These are phyloP conservation scores for Mormoops blainvillei DNA, from an alignment of 2,113 vertebrate species.

Conservation along the genomic window DNA sequence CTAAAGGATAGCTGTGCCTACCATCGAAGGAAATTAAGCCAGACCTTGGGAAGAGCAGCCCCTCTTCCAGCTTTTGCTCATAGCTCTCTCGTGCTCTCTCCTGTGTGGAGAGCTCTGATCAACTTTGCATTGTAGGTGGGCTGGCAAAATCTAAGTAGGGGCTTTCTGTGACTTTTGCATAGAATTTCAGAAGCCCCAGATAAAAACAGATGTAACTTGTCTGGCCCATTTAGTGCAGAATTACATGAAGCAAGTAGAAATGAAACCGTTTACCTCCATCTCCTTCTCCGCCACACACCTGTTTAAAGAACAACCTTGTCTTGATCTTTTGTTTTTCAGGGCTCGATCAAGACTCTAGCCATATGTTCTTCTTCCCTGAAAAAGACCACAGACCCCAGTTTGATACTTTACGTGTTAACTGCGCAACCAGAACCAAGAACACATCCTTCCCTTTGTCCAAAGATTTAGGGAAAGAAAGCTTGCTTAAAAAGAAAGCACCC, in stretches of 20 bases:
- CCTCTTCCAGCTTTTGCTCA: background rate
- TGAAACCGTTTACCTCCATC: background rate
- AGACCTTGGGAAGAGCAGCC: background rate
- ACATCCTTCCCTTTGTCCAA: slow-evolving; percentile 12
- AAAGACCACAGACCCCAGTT: background rate
- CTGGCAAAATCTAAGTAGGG: background rate
- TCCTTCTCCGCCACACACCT: background rate
- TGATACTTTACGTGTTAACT: background rate
- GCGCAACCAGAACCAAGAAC: background rate
- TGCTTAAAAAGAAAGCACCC: background rate
- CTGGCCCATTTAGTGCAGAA: background rate
- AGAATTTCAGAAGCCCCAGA: background rate
- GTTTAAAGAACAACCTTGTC: background rate
- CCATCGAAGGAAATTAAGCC: background rate
- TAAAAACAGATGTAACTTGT: background rate
- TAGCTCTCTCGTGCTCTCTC: background rate
- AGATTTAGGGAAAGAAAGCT: background rate
- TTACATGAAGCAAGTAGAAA: background rate
- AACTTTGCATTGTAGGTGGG: background rate
- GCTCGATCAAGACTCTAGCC: background rate
- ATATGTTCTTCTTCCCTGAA: background rate
- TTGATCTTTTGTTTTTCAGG: background rate
- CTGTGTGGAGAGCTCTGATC: background rate
- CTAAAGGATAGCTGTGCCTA: background rate
- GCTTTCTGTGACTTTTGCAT: background rate